Evolutionary conservation across 2,113 vertebrate genomes (phyloP), one percentile per base, ranked within the genome.

Genomic region (Taxidea taxus): DNA sequence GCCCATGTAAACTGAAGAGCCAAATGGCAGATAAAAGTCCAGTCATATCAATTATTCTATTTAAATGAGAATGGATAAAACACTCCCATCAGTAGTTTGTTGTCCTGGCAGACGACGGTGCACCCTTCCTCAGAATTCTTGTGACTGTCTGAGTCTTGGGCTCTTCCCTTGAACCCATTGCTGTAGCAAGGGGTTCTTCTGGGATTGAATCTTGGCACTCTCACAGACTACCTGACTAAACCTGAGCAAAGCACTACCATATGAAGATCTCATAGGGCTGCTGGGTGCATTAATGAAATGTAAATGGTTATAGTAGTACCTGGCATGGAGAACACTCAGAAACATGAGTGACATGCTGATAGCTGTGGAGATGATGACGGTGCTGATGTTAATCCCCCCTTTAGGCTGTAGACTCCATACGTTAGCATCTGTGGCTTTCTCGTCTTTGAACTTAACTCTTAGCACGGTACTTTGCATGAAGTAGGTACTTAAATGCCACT

Each of bases 391-490:
- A 89, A 78, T 98, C 27, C 66, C 34, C 47, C 27, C 44, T 92
- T 42, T 66, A 90, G 21, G 44, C 47, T 66, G 1, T 39, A 29
- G 68, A 68, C 16, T 31, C 39, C 16, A 21, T 27, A 42, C 34
- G 77, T 23, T 13, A 58, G 18, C 49, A 68, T 44, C 37, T 47
- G 14, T 66, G 44, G 10, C 54, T 39, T 91, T 95, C 39, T 90
- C 29, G 37, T 31, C 92, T 96, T 98, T 97, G 34, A 87, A 54
- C 27, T 72, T 64, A 74, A 39, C 37, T 80, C 51, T 62, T 87
- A 88, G 66, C 27, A 42, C 6, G 86, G 29, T 91, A 25, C 9
- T 77, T 95, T 70, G 42, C 74, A 56, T 87, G 31, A 13, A 87
- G 47, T 78, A 44, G 56, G 25, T 44, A 77, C 16, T 85, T 86